phyloP scores from a whole-genome alignment of 2,888 invertebrate genomes.

The Aquatica leii region DNA sequence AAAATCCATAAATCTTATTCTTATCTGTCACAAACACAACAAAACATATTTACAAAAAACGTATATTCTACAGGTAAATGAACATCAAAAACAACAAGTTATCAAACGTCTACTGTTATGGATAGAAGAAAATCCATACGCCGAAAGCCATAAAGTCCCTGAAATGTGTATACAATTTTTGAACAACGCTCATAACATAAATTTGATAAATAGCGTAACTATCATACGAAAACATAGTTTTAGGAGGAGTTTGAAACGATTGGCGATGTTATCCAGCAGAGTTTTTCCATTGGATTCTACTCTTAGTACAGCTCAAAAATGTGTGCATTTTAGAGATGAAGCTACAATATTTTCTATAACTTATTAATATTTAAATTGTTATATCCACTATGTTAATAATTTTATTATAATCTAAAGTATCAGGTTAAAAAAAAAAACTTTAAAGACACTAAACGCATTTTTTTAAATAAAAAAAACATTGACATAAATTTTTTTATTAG shows the following conservation, averaged over 20 bases:
- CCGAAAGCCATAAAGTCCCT: slow-evolving; percentile 48
- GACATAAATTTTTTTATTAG: too few species aligned
- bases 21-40: too few species aligned
- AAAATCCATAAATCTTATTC: too few species aligned
- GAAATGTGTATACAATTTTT: slow-evolving; percentile 49
- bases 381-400: background rate
- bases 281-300: slow-evolving; percentile 35
- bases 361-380: background rate
- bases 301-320: slow-evolving; percentile 38
- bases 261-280: slow-evolving; percentile 44
- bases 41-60: too few species aligned
- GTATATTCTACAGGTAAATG: slow-evolving; percentile 45
- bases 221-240: slow-evolving; percentile 50
- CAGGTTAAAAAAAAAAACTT: too few species aligned
- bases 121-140: slow-evolving; percentile 49
- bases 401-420: background rate
- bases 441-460: too few species aligned
- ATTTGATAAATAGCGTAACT: slow-evolving; percentile 44
- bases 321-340: slow-evolving; percentile 52
- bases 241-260: slow-evolving; percentile 49
- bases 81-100: slow-evolving; percentile 50
- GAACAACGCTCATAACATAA: slow-evolving; percentile 45
- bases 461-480: background rate
- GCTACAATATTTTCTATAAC: slow-evolving; percentile 49
- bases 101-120: slow-evolving; percentile 51